Percentiles rank a stretch among this genome's conserved stretches.
Evolutionary conservation across 2,888 invertebrate species (phyloP).

Genomic region (Plebejus argus): DNA sequence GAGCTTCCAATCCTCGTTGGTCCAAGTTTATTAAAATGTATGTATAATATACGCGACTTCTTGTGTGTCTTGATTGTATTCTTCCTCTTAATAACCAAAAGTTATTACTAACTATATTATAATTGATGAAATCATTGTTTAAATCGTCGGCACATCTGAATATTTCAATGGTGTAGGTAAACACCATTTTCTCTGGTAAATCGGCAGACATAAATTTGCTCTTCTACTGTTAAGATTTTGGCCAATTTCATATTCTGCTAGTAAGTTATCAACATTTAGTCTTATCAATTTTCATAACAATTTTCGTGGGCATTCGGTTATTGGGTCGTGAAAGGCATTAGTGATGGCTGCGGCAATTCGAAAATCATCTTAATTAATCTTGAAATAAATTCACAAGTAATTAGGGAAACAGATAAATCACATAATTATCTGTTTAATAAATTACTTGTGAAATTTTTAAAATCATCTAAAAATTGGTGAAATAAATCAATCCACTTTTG

Average conservation of each 20-base stretch:
- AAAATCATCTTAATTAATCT: conserved; percentile 26
- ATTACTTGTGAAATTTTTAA: background rate
- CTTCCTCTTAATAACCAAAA: conserved; percentile 31
- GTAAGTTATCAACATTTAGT: conserved; percentile 32
- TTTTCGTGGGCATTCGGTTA: conserved; percentile 32
- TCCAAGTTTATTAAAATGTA: too few relatives aligned
- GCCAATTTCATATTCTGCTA: conserved; percentile 32
- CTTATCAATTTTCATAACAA: conserved; percentile 34
- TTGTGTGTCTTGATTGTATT: conserved; percentile 26
- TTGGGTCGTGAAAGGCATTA: conserved; percentile 20
- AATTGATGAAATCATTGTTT: conserved; percentile 29
- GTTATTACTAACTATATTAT: conserved; percentile 27
- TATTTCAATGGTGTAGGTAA: conserved; percentile 32
- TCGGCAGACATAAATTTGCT: background rate
- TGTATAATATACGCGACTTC: background rate
- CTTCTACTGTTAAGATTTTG: conserved; percentile 33
- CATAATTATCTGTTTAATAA: background rate
- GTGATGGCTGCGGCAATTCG: conserved; percentile 34
- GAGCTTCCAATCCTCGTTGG: too few relatives aligned
- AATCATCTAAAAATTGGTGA: background rate
- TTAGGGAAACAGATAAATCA: background rate
- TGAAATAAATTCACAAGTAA: background rate
- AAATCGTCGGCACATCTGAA: conserved; percentile 27
- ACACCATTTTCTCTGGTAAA: conserved; percentile 28
- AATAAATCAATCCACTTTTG: background rate